Evolutionary conservation across 1,140 invertebrate genomes (phyloP).

Genomic region (Hyphantria cunea): DNA sequence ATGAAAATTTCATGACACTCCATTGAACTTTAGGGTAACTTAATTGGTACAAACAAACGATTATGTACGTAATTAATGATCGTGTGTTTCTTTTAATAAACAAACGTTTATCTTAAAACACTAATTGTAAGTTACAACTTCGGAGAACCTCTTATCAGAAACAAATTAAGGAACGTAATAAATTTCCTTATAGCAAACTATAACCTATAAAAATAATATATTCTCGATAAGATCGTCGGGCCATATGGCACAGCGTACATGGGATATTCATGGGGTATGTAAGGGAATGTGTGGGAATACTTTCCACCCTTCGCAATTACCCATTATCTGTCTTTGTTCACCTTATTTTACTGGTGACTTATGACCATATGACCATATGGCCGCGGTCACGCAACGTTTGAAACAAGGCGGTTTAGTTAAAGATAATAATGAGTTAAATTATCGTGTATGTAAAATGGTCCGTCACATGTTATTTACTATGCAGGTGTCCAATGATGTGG

Average conservation of each 20-base stretch:
- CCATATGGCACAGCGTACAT: slow-evolving; percentile 54
- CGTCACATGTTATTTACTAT: neutral
- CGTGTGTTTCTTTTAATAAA: too few species aligned
- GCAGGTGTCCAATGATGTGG: too few species aligned
- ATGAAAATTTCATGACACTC: too few species aligned
- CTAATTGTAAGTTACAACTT: neutral
- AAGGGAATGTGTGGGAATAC: slow-evolving; percentile 70
- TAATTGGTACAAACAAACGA: too few species aligned
- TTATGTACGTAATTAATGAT: too few species aligned
- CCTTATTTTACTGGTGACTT: slow-evolving; percentile 63
- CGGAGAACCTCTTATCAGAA: neutral
- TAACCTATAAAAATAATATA: slow-evolving; percentile 28
- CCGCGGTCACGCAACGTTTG: slow-evolving; percentile 32
- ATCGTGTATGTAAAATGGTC: slow-evolving; percentile 8
- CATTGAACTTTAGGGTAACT: too few species aligned
- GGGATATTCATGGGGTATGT: slow-evolving; percentile 34
- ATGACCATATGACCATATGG: slow-evolving; percentile 67
- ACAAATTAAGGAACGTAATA: neutral
- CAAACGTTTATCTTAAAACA: too few species aligned
- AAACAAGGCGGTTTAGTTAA: slow-evolving; percentile 18
- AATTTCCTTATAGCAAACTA: slow-evolving; percentile 18
- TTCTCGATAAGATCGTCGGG: slow-evolving; percentile 44
- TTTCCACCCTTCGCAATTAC: slow-evolving; percentile 62
- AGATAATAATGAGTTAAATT: neutral
- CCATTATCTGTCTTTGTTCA: slow-evolving; percentile 51